Base-by-base conservation (phyloP, 2,797 vertebrate genomes). In the Anas bernieri region DNA sequence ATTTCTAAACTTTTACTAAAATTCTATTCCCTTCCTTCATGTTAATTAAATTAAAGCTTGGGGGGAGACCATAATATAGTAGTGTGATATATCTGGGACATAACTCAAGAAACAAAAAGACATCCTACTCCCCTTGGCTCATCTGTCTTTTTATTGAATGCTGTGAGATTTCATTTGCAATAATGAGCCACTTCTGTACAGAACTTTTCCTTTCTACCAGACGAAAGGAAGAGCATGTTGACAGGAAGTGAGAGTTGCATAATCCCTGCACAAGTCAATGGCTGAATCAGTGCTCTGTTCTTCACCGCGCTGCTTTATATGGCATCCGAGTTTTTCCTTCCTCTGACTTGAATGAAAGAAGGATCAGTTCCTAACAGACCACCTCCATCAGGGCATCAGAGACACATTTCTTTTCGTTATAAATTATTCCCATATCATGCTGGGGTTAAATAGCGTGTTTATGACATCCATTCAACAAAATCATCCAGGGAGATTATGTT, bases 1-100 rank as follows among this genome's bases (percentile, higher is more conserved):
- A 74, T 96, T 90, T 88, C 83, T 94, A 90, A 93, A 92, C 64
- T 94, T 94, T 37, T 74, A 88, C 80, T 88, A 91, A 89, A 83
- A 91, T 82, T 87, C 75, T 69, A 61, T 86, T 92, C 69, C 52
- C 16, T 96, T 87, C 39, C 66, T 87, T 93, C 41, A 54, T 82
- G 68, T 92, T 91, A 94, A 92, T 93, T 90, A 94, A 92, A 70
- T 77, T 22, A 84, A 86, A 81, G 22, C 61, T 92, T 54, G 21
- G 45, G 55, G 30, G 37, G 52, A 87, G 14, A 76, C 5, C n/a
- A 9, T 39, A 56, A 6, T 33, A 48, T 43, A 15, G 20, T 31
- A 56, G 43, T 76, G 39, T 69, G 74, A 61, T 92, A 3, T 73
- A 77, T 88, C 56, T 87, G 64, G 61, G 58, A 56, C 68, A 52